Base-by-base conservation (phyloP, 2,888 invertebrate species). In the Stegana nigrithorax region DNA sequence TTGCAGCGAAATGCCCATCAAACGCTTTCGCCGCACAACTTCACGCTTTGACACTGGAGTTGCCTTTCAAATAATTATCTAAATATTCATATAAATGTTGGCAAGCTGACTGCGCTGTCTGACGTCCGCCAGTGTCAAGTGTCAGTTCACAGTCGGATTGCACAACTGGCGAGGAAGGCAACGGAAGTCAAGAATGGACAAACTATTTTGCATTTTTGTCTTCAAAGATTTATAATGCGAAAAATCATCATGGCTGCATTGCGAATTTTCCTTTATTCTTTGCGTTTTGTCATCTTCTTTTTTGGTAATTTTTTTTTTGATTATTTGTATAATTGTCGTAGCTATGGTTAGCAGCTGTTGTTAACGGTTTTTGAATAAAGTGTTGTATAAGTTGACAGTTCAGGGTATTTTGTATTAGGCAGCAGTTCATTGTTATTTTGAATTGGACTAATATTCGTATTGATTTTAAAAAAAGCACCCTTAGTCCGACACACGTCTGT, bases 61-160 rank as follows among this genome's bases (percentile, higher is more conserved):
- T n/a, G n/a, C n/a, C n/a, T n/a, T n/a, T n/a, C n/a, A n/a, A n/a
- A n/a, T n/a, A n/a, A n/a, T n/a, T n/a, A 51, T 21, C 53, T 32
- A 19, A 19, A 27, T 36, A 36, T 53, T 53, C 32, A 55, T 21
- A 55, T 10, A 55, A 55, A 55, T 55, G 21, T 55, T 55, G 23
- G 21, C 53, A 55, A 53, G 25, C 29, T 53, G 51, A 53, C 51
- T 17, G 17, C 14, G 53, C 5, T 36, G 53, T 55, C 53, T 55
- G 53, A 55, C 32, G 36, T 55, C 53, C 36, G 53, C 21, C 53
- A 36, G 32, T 55, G 53, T 55, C 53, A 32, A 55, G 21, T 55
- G 53, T 32, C 53, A 55, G 26, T 51, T 39, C 4, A 39, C 32
- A 32, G n/a, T 12, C 10, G 47, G 23, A 23, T 3, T 26, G 36